Evolutionary conservation across 2,888 invertebrate genomes (phyloP).

Genomic region (Stramonita haemastoma): DNA sequence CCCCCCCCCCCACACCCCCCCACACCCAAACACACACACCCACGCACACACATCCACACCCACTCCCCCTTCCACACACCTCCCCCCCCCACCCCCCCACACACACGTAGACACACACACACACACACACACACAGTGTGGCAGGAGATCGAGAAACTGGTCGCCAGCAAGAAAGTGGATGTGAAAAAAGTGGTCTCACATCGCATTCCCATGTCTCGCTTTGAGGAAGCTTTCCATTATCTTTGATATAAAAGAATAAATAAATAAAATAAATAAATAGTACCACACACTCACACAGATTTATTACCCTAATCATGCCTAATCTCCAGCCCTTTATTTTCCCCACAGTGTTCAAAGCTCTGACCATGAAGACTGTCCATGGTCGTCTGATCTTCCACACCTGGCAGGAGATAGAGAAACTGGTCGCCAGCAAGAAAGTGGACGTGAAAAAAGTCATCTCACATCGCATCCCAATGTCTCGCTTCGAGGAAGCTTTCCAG

Average conservation of each 20-base stretch:
- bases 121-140: slow-evolving; percentile 49
- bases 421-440: slow-evolving; percentile 65
- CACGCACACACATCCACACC: no score
- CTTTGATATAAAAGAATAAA: no score
- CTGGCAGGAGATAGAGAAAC: slow-evolving; percentile 68
- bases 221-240: slow-evolving; percentile 71
- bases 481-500: slow-evolving; percentile 70
- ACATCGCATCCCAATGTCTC: slow-evolving; percentile 68
- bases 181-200: slow-evolving; percentile 67
- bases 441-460: slow-evolving; percentile 67
- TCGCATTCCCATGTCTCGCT: slow-evolving; percentile 68
- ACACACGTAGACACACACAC: no score
- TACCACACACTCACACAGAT: no score
- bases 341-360: slow-evolving; percentile 70
- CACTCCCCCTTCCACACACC: no score
- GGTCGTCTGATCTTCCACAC: slow-evolving; percentile 72
- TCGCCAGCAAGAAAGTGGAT: slow-evolving; percentile 65
- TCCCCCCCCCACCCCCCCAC: no score
- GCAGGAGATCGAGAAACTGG: slow-evolving; percentile 67
- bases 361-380: slow-evolving; percentile 70
- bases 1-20: no score
- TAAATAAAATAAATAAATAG: no score
- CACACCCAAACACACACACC: no score
- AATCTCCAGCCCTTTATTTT: not conserved
- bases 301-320: not conserved